These are phyloP conservation scores for Hymenochirus boettgeri DNA, from an alignment of 2,113 vertebrate genomes.

Conservation along the genomic window DNA sequence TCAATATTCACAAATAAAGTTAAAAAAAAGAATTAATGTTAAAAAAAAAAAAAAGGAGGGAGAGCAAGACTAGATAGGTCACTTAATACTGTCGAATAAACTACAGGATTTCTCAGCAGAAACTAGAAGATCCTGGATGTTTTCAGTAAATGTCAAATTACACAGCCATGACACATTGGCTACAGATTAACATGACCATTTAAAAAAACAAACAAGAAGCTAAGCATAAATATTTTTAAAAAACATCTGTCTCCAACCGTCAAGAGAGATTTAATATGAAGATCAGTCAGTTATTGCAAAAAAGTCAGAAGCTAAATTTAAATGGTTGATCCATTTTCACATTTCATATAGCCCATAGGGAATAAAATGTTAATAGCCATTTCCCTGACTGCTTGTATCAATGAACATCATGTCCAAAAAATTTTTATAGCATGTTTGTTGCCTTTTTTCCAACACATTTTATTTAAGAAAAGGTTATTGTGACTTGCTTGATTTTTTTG, in stretches of 20 bases:
- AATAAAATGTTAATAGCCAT: background rate
- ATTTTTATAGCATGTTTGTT: background rate
- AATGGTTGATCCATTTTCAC: background rate
- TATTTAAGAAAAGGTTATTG: too few species aligned
- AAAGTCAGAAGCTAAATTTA: background rate
- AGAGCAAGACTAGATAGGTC: too few species aligned
- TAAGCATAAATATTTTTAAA: slow-evolving; percentile 67
- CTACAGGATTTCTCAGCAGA: slow-evolving; percentile 78
- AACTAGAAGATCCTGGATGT: slow-evolving; percentile 77
- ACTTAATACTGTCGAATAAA: slow-evolving; percentile 97
- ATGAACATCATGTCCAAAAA: background rate
- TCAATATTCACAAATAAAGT: slow-evolving; percentile 91
- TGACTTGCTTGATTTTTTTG: too few species aligned
- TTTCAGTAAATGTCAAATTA: slow-evolving; percentile 69
- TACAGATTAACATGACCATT: slow-evolving; percentile 73
- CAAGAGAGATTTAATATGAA: too few species aligned
- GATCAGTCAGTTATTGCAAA: background rate
- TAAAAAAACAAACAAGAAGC: slow-evolving; percentile 73
- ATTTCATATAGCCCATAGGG: too few species aligned
- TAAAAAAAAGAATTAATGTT: slow-evolving; percentile 85
- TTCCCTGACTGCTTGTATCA: background rate
- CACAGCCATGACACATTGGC: slow-evolving; percentile 67
- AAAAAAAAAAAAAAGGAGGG: slow-evolving; percentile 49
- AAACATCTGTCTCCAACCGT: slow-evolving; percentile 68
- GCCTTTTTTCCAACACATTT: background rate